Evolutionary conservation across 2,113 vertebrate species (phyloP).

Genomic region (Xenopus borealis): DNA sequence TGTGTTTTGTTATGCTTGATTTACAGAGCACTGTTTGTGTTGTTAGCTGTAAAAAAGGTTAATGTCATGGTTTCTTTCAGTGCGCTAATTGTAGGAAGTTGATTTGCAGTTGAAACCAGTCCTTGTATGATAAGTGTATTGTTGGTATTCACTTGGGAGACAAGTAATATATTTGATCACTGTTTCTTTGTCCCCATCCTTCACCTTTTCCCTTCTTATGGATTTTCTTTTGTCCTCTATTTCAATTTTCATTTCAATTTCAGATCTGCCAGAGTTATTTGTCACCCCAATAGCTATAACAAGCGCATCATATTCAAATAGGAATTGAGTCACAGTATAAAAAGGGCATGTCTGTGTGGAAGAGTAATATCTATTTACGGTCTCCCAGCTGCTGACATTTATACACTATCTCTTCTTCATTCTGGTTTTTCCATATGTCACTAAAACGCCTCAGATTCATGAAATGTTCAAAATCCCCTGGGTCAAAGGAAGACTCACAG

Average conservation of each 20-base stretch:
- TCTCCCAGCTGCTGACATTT: conserved; percentile 46
- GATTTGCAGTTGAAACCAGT: neutral
- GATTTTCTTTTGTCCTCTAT: conserved; percentile 15
- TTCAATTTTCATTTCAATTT: conserved; percentile 44
- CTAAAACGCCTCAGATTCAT: conserved; percentile 26
- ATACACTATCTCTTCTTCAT: conserved; percentile 22
- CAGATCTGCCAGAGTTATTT: conserved; percentile 33
- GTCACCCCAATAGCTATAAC: conserved; percentile 39
- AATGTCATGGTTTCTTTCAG: too few relatives aligned
- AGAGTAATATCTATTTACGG: conserved; percentile 45
- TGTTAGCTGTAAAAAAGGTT: neutral
- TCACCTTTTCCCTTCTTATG: conserved; percentile 4
- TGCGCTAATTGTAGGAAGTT: neutral
- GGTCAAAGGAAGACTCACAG: conserved; percentile 20
- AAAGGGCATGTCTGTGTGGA: conserved; percentile 41
- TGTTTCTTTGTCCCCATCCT: conserved; percentile 2
- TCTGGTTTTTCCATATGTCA: conserved; percentile 28
- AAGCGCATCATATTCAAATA: conserved; percentile 43
- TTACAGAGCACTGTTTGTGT: neutral
- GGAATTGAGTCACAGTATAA: conserved; percentile 43
- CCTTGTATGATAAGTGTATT: conserved; percentile 1
- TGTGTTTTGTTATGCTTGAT: neutral
- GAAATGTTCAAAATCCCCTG: conserved; percentile 32
- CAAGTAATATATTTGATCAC: conserved; percentile 16
- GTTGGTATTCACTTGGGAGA: conserved; percentile 18